These are phyloP conservation scores for Formica selysi DNA, from an alignment of 1,140 invertebrate species.

Conservation along the genomic window DNA sequence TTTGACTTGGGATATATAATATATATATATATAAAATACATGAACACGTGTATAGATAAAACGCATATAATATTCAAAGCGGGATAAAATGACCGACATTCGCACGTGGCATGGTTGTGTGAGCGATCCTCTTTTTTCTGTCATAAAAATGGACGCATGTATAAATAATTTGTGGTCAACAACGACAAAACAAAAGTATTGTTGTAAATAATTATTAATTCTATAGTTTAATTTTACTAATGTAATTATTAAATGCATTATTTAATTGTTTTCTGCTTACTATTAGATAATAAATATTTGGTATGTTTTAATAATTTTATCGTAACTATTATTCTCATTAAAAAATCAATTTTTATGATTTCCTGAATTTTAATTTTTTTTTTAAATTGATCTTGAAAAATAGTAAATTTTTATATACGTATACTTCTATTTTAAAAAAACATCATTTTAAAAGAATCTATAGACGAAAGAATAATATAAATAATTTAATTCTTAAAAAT, in stretches of 20 bases:
- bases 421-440: too few species aligned
- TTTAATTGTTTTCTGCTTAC: neutral
- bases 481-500: too few species aligned
- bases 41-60: constrained; percentile 20
- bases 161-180: constrained; percentile 24
- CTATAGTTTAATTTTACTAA: neutral
- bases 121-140: neutral
- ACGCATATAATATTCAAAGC: constrained; percentile 58
- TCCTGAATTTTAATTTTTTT: neutral
- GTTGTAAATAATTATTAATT: constrained; percentile 6
- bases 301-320: neutral
- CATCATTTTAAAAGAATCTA: too few species aligned
- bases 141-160: constrained; percentile 41
- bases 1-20: constrained; percentile 57
- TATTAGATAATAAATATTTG: neutral
- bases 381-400: neutral
- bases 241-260: neutral
- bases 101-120: neutral
- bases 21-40: constrained; percentile 18
- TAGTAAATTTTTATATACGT: too few species aligned
- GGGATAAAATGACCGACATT: constrained; percentile 29
- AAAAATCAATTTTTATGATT: neutral
- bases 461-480: too few species aligned
- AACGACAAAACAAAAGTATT: neutral
- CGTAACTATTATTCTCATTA: neutral